These are phyloP conservation scores for Rhadinocentrus ornatus DNA, from an alignment of 2,797 vertebrate species.

Conservation along the genomic window DNA sequence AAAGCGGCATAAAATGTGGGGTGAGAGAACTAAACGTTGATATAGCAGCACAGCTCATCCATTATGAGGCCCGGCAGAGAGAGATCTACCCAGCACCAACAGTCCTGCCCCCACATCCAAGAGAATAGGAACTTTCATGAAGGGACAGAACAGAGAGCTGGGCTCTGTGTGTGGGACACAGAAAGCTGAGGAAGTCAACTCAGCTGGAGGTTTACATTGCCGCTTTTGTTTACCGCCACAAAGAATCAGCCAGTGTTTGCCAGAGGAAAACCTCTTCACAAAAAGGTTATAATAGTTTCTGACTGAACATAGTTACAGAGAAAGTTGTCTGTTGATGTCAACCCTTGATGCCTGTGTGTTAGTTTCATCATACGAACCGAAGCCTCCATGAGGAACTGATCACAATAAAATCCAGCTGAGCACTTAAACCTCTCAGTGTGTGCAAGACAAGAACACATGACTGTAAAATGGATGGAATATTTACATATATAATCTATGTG, in stretches of 20 bases:
- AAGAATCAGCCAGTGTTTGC: slow-evolving; percentile 52
- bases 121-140: slow-evolving; percentile 81
- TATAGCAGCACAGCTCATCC: slow-evolving; percentile 75
- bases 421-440: not conserved
- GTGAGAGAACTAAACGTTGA: slow-evolving; percentile 74
- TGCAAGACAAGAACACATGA: not conserved
- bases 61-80: slow-evolving; percentile 69
- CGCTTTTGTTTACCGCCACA: slow-evolving; percentile 64
- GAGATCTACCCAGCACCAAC: slow-evolving; percentile 63
- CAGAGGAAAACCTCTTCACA: slow-evolving; percentile 42
- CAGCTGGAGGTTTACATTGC: slow-evolving; percentile 57
- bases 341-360: slow-evolving; percentile 34
- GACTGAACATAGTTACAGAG: slow-evolving; percentile 30
- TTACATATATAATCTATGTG: not conserved
- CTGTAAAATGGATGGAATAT: slow-evolving; percentile 1
- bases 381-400: slow-evolving; percentile 21
- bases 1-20: slow-evolving; percentile 14
- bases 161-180: slow-evolving; percentile 47
- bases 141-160: slow-evolving; percentile 57
- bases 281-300: slow-evolving; percentile 44
- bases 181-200: slow-evolving; percentile 69
- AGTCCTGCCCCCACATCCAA: slow-evolving; percentile 33
- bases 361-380: slow-evolving; percentile 35
- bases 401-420: slow-evolving; percentile 49
- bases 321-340: slow-evolving; percentile 13